A percentile compares a stretch with the other conserved stretches of the same genome.
phyloP scores from a whole-genome alignment of 2,113 vertebrate genomes.

The Cavia porcellus region DNA sequence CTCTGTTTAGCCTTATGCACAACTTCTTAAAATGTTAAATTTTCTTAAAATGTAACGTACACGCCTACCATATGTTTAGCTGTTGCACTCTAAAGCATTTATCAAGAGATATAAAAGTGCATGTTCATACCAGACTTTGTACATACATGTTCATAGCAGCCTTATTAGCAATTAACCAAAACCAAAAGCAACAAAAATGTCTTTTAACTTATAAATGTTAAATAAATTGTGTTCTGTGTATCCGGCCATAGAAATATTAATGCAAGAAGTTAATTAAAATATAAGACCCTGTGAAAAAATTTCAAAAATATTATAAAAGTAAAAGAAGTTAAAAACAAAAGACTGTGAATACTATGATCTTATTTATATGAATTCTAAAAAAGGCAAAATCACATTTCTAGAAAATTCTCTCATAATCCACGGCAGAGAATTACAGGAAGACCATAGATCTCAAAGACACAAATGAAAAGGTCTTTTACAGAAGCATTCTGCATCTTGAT shows the following conservation, averaged over 20 bases:
- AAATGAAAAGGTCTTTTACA: not conserved
- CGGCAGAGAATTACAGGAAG: not conserved
- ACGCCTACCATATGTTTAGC: not conserved
- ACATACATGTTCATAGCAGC: not conserved
- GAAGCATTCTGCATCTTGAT: not conserved
- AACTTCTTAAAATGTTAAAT: not conserved
- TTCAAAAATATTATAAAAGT: not conserved
- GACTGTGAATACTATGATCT: not conserved
- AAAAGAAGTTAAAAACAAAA: not conserved
- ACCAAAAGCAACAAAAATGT: not conserved
- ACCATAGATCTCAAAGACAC: not conserved
- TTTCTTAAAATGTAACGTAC: not conserved
- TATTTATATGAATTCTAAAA: constrained; percentile 36
- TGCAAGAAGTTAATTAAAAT: not conserved
- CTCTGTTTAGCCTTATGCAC: not conserved
- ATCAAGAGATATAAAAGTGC: not conserved
- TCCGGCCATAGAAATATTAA: not conserved
- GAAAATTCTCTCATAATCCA: not conserved
- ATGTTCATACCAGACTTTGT: not conserved
- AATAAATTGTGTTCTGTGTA: not conserved
- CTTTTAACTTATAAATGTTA: not conserved
- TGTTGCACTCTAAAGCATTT: not conserved
- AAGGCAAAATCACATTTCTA: constrained; percentile 4
- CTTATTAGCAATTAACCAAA: not conserved
- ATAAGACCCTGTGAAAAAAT: not conserved